Evolutionary conservation across 2,888 invertebrate genomes (phyloP).

Genomic region (Sinohyriopsis cumingii): DNA sequence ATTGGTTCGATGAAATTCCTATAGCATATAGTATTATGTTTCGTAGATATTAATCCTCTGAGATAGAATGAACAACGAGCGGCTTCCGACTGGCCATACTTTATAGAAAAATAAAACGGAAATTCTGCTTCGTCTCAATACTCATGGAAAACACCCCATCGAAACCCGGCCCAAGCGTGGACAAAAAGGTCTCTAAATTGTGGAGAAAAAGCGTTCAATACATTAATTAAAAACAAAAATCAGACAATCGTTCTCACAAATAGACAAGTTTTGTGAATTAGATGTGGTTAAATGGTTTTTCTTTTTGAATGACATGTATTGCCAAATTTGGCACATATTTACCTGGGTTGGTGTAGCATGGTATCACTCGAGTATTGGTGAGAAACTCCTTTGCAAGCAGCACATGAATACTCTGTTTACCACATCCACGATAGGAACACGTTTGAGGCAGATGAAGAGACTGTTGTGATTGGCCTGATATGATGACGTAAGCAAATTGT

Average conservation of each 20-base stretch:
- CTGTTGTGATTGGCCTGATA: conserved; percentile 18
- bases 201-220: no score
- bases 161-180: conserved; percentile 60
- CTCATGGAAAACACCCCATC: conserved; percentile 61
- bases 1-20: conserved; percentile 21
- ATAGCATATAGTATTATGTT: conserved; percentile 3
- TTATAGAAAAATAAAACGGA: conserved; percentile 54
- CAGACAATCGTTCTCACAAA: no score
- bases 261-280: no score
- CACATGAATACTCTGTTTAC: conserved; percentile 53
- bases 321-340: not conserved
- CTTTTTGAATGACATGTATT: no score
- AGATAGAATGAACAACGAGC: conserved; percentile 45
- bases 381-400: conserved; percentile 57
- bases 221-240: no score
- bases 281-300: no score
- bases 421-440: conserved; percentile 55
- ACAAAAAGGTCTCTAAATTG: conserved; percentile 48
- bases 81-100: conserved; percentile 40
- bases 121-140: conserved; percentile 50
- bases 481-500: conserved; percentile 31
- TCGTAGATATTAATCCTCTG: conserved; percentile 33
- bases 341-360: conserved; percentile 29
- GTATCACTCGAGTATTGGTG: conserved; percentile 16
- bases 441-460: conserved; percentile 28